Evolutionary conservation across 2,797 vertebrate genomes (phyloP).

Genomic region (Gymnopithys bicolor): DNA sequence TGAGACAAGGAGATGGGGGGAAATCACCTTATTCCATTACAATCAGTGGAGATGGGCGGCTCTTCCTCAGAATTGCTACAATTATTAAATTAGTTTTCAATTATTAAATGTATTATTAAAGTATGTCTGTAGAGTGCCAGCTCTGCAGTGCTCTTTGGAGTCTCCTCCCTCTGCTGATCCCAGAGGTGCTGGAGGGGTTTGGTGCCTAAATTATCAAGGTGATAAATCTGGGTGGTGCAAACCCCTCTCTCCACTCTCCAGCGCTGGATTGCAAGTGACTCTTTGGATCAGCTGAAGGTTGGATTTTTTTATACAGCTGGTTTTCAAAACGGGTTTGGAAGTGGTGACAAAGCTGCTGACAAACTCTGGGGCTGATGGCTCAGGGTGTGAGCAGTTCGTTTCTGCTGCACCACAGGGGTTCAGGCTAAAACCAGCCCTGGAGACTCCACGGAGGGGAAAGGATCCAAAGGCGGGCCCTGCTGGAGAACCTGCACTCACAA

Average conservation of each 20-base stretch:
- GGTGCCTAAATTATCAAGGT: not conserved
- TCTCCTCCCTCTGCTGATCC: not conserved
- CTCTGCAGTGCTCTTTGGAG: not conserved
- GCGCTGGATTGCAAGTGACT: not conserved
- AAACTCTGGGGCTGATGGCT: not conserved
- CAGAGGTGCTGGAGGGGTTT: not conserved
- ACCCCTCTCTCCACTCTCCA: not conserved
- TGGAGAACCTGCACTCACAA: not conserved
- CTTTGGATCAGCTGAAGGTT: not conserved
- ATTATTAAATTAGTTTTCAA: not conserved
- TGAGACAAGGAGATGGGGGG: not conserved
- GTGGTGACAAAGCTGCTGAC: not conserved
- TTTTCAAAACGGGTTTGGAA: not conserved
- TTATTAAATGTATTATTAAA: not conserved
- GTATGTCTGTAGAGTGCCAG: not conserved
- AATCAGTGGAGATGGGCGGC: not conserved
- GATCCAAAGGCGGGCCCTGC: not conserved
- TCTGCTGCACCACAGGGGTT: not conserved
- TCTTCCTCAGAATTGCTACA: not conserved
- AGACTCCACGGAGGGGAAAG: constrained; percentile 6
- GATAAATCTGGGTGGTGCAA: not conserved
- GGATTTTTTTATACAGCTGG: not conserved
- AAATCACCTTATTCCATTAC: not conserved
- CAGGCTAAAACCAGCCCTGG: not conserved
- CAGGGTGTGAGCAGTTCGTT: not conserved